phyloP scores from a whole-genome alignment of 2,888 invertebrate genomes.

The Lymantria monacha region DNA sequence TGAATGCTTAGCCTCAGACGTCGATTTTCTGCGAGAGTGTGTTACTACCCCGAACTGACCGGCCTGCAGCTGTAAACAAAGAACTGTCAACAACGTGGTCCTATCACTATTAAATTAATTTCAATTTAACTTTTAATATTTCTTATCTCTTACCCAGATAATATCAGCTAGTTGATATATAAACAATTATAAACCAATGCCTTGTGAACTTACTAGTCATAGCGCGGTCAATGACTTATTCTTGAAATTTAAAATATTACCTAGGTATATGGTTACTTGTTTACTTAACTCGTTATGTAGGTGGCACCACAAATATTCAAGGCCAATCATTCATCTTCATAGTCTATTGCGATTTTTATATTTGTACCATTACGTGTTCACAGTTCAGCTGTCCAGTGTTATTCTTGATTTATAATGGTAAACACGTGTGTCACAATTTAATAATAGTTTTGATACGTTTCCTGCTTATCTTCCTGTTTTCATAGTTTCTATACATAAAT shows the following conservation, averaged over 20 bases:
- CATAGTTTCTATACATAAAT: neutral
- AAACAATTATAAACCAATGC: slow-evolving; percentile 5
- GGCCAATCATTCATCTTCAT: slow-evolving; percentile 40
- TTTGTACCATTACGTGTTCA: neutral
- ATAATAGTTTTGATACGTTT: too few relatives aligned
- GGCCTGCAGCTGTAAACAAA: too few relatives aligned
- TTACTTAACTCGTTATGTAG: slow-evolving; percentile 63
- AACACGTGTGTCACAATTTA: slow-evolving; percentile 10
- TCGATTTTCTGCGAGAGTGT: too few relatives aligned
- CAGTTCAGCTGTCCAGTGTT: slow-evolving; percentile 29
- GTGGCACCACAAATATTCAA: slow-evolving; percentile 58
- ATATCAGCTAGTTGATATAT: too few relatives aligned
- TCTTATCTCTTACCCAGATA: too few relatives aligned
- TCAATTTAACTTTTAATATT: too few relatives aligned
- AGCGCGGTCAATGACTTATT: slow-evolving; percentile 51
- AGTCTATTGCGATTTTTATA: slow-evolving; percentile 8
- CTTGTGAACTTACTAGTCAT: slow-evolving; percentile 50
- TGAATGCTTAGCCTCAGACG: too few relatives aligned
- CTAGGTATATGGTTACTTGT: slow-evolving; percentile 27
- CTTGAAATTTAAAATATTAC: slow-evolving; percentile 41
- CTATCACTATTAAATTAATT: too few relatives aligned
- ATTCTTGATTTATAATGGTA: slow-evolving; percentile 31
- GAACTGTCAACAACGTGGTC: too few relatives aligned
- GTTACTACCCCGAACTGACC: too few relatives aligned
- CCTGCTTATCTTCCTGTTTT: neutral